Conservation (phyloP, 2,888 invertebrate genomes). For the Nemapogon koenigi region DNA sequence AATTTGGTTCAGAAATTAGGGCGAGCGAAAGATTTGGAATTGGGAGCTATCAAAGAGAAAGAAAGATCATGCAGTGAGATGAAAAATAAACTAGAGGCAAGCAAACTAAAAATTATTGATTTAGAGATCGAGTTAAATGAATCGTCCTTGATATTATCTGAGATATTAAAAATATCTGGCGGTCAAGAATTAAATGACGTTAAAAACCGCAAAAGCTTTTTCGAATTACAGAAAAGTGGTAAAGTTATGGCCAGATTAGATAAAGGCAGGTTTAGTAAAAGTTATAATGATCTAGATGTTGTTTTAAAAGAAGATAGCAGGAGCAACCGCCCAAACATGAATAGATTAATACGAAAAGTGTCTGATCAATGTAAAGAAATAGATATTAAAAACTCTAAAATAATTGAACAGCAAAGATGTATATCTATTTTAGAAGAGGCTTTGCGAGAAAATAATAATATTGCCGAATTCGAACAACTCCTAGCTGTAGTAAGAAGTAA, state of each 20-base stretch:
- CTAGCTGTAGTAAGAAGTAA: conserved; percentile 65
- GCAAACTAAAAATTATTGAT: conserved; percentile 52
- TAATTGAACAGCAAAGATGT: conserved; percentile 61
- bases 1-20: conserved; percentile 41
- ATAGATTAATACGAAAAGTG: conserved; percentile 45
- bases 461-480: conserved; percentile 65
- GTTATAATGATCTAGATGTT: conserved; percentile 43
- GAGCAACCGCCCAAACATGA: conserved; percentile 29
- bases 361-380: conserved; percentile 50
- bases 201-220: conserved; percentile 51
- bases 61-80: conserved; percentile 14
- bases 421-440: conserved; percentile 60
- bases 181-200: conserved; percentile 37
- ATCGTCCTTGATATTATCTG: conserved; percentile 56
- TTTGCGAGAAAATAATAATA: conserved; percentile 60
- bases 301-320: conserved; percentile 28
- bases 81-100: conserved; percentile 44
- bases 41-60: conserved; percentile 29
- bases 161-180: conserved; percentile 52
- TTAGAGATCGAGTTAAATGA: conserved; percentile 60
- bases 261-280: conserved; percentile 49
- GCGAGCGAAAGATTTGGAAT: conserved; percentile 43
- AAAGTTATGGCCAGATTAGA: conserved; percentile 66
- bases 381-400: conserved; percentile 55
- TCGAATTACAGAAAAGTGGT: conserved; percentile 62